Conservation (phyloP, 2,113 vertebrate genomes). For the human region DNA sequence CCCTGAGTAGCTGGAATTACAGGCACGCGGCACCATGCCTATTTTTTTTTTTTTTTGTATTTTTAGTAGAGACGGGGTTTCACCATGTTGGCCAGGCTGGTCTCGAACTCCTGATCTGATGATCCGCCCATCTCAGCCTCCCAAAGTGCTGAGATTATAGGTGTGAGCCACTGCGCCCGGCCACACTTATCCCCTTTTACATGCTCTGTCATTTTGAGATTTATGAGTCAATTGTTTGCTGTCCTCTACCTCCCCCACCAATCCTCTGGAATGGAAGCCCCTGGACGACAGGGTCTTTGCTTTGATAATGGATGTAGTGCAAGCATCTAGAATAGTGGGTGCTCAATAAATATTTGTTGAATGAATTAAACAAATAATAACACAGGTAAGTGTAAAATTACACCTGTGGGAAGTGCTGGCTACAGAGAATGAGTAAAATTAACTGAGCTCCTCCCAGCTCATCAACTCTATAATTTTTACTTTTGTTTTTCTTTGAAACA, state of each 20-base stretch:
- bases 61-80: too few species aligned
- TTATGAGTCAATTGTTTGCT: background rate
- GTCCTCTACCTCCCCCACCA: background rate
- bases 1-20: too few species aligned
- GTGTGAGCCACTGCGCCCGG: too few species aligned
- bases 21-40: too few species aligned
- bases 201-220: background rate
- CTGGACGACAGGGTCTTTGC: background rate
- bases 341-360: background rate
- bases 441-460: background rate
- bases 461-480: background rate
- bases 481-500: slow-evolving; percentile 44
- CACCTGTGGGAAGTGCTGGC: background rate
- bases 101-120: too few species aligned
- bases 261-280: background rate
- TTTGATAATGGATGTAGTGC: background rate
- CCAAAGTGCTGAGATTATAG: too few species aligned
- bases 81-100: too few species aligned
- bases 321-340: background rate
- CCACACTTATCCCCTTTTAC: background rate
- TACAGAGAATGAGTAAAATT: background rate
- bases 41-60: too few species aligned
- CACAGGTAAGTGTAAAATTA: background rate
- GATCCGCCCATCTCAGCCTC: too few species aligned
- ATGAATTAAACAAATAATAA: background rate